phyloP scores from a whole-genome alignment of 2,113 vertebrate genomes.

The Hippocampus mohnikei region DNA sequence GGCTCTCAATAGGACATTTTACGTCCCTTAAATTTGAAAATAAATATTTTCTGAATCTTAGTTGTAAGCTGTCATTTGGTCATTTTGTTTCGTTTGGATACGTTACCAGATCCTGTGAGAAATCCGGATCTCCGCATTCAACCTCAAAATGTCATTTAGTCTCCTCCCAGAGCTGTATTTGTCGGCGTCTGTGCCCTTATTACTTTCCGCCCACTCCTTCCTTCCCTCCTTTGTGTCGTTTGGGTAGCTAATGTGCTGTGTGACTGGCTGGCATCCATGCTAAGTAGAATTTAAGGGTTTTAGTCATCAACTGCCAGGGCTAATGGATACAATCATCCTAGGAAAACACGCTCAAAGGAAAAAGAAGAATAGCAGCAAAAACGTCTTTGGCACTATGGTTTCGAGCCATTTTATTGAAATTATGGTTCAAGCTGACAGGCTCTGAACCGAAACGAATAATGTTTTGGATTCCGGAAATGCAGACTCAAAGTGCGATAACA shows the following conservation, averaged over 20 bases:
- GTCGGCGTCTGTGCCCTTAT: conserved; percentile 24
- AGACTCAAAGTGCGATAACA: no score
- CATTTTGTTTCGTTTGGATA: no score
- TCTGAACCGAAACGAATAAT: neutral
- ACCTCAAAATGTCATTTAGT: conserved; percentile 19
- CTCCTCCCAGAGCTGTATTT: conserved; percentile 9
- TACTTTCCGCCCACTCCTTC: conserved; percentile 12
- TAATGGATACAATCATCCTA: conserved; percentile 7
- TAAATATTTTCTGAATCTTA: no score
- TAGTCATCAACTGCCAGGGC: conserved; percentile 1
- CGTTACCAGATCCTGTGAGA: neutral
- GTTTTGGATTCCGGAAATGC: neutral
- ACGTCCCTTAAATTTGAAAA: no score
- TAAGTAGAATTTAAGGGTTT: conserved; percentile 5
- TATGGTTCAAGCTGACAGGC: neutral
- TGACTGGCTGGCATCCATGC: conserved; percentile 1
- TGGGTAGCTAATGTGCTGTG: conserved; percentile 5
- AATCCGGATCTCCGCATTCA: conserved; percentile 10
- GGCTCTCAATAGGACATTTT: neutral
- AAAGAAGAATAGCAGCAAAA: neutral
- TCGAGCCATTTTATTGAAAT: neutral
- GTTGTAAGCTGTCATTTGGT: no score
- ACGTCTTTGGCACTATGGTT: neutral
- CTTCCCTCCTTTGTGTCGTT: conserved; percentile 9
- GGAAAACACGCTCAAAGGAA: conserved; percentile 1